Percentiles rank a stretch among this genome's conserved stretches.
phyloP scores from a whole-genome alignment of 2,888 invertebrate species.

The Xestia ashworthii region DNA sequence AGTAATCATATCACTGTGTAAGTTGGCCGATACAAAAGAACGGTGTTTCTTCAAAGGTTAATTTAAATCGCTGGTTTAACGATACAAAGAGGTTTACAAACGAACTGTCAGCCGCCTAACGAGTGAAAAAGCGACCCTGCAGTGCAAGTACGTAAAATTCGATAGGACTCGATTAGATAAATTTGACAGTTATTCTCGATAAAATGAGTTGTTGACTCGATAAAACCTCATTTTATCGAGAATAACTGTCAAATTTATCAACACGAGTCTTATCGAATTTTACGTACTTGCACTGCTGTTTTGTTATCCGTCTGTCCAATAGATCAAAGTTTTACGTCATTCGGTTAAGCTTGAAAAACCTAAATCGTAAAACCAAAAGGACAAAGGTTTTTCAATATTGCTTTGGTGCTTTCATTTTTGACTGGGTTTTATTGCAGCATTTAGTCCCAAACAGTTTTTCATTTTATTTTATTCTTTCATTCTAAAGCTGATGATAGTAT shows the following conservation, averaged over 20 bases:
- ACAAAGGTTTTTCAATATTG: slow-evolving; percentile 32
- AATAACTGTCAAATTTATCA: too few species aligned
- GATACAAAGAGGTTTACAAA: slow-evolving; percentile 45
- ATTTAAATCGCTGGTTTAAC: slow-evolving; percentile 49
- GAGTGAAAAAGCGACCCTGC: slow-evolving; percentile 44
- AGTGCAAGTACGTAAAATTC: too few species aligned
- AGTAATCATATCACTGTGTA: slow-evolving; percentile 72
- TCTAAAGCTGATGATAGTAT: not conserved
- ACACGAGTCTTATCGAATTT: too few species aligned
- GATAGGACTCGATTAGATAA: too few species aligned
- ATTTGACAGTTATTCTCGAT: too few species aligned
- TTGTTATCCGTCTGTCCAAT: slow-evolving; percentile 26
- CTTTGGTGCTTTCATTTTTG: slow-evolving; percentile 5
- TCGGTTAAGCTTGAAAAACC: slow-evolving; percentile 23
- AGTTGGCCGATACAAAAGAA: slow-evolving; percentile 63
- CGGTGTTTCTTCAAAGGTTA: slow-evolving; percentile 60
- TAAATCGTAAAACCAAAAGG: slow-evolving; percentile 20
- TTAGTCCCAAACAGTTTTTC: not conserved
- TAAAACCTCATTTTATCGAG: too few species aligned
- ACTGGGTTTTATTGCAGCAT: slow-evolving; percentile 8
- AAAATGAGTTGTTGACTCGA: too few species aligned
- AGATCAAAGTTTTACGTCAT: slow-evolving; percentile 38
- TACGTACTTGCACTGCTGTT: too few species aligned
- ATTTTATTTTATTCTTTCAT: not conserved
- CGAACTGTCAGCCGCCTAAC: slow-evolving; percentile 36